A percentile compares a stretch with the other conserved stretches of the same genome.
These are phyloP conservation scores for Zaprionus ornatus DNA, from an alignment of 1,140 invertebrate genomes.

Conservation along the genomic window DNA sequence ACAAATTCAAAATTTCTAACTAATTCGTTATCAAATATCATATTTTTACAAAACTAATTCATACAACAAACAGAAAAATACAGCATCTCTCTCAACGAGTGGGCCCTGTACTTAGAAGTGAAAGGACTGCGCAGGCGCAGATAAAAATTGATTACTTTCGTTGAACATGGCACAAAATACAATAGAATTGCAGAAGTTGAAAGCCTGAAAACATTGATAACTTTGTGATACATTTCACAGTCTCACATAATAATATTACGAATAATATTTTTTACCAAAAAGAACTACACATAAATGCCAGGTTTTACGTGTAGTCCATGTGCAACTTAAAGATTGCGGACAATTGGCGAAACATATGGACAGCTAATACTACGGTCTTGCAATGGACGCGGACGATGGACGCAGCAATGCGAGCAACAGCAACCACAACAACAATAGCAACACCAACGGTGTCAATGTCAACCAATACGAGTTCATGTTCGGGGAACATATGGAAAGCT, in stretches of 20 bases:
- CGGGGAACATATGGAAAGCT: conserved; percentile 52
- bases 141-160: conserved; percentile 47
- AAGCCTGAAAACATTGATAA: conserved; percentile 12
- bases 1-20: no score
- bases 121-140: conserved; percentile 31
- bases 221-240: conserved; percentile 19
- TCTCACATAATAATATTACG: neutral
- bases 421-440: conserved; percentile 4
- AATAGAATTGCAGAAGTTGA: neutral
- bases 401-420: conserved; percentile 26
- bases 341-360: conserved; percentile 32
- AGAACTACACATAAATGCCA: neutral
- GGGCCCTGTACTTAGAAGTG: neutral
- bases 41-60: no score
- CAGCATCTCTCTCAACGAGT: neutral
- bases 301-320: neutral
- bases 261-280: neutral
- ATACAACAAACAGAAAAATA: no score
- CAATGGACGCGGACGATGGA: conserved; percentile 36
- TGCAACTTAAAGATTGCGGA: neutral
- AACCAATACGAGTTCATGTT: conserved; percentile 41
- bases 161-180: conserved; percentile 1
- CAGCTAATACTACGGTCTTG: conserved; percentile 18
- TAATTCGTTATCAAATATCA: no score
- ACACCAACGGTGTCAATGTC: conserved; percentile 61